Evolutionary conservation across 2,113 vertebrate species (phyloP), one percentile per base, ranked within the genome.

Genomic region (Riparia riparia): DNA sequence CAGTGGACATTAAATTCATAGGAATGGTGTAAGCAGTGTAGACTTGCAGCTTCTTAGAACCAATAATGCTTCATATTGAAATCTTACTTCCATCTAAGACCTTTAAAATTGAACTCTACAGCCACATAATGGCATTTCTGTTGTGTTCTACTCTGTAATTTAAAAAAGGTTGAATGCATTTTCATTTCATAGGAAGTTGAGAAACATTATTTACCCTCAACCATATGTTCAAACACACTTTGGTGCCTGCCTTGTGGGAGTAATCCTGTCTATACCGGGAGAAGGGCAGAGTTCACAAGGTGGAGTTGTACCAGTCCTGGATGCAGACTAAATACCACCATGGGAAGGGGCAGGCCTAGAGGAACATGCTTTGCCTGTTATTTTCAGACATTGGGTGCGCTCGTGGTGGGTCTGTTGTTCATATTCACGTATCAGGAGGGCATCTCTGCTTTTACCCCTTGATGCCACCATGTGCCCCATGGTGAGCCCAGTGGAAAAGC

Each of bases 71-170:
- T 82, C 20, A 2, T 73, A 61, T 11, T 37, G 25, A 81, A 94
- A 87, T 10, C 63, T 85, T 78, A 54, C 58, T 91, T 96, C 92
- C 65, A 60, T 21, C 26, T 25, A 49, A 60, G 53, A 71, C 39
- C 41, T 71, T 91, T 78, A 51, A 84, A 95, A 65, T 20, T 49
- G 50, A 80, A 34, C 58, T 68, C 84, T 82, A 45, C 91, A 68
- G 32, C 57, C 13, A 69, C 32, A 16, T 69, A 73, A 51, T 57
- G 22, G 18, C 44, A 42, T 78, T 81, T 80, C 37, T 37, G 3
- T 71, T 76, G 24, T 79, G 18, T 74, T 85, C 51, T 28, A 61
- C 20, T 65, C 20, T 73, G 85, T 54, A 89, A 87, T 74, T 74
- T 10, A 45, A 91, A 82, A 77, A 64, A 73, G 13, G 10, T 82